A percentile compares a stretch with the other conserved stretches of the same genome.
Conservation (phyloP, 2,797 vertebrate genomes). For the Rhabdophis nuchalis region DNA sequence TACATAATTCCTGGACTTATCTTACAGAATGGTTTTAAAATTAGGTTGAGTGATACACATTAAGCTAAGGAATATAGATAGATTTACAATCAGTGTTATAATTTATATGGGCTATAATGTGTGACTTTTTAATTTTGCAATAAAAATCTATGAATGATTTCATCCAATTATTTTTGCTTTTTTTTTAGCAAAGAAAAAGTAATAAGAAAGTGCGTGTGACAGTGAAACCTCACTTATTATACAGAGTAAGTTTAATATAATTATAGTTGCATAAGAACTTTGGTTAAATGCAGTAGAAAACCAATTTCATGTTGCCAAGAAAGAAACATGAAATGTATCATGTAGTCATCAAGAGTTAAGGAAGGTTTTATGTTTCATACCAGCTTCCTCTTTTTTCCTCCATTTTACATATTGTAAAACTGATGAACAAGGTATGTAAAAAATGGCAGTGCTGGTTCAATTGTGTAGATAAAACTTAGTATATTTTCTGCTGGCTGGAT, state of each 20-base stretch:
- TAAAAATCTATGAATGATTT: background rate
- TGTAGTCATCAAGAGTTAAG: background rate
- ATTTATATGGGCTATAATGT: background rate
- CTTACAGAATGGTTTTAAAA: background rate
- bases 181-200: conserved; percentile 83
- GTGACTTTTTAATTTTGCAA: background rate
- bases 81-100: background rate
- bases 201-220: conserved; percentile 96
- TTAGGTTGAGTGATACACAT: background rate
- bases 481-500: background rate
- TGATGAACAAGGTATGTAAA: background rate
- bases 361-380: background rate
- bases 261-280: background rate
- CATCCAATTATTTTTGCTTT: conserved; percentile 34
- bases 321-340: background rate
- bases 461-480: background rate
- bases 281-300: background rate
- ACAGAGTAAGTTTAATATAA: conserved; percentile 78
- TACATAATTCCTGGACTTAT: background rate
- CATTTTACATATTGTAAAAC: background rate
- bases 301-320: background rate
- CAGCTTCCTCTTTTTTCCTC: background rate
- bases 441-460: background rate
- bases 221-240: conserved; percentile 94
- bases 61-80: background rate